Percentiles rank a stretch among this genome's conserved stretches.
phyloP scores from a whole-genome alignment of 1,140 invertebrate genomes.

The Saccostrea cuccullata region DNA sequence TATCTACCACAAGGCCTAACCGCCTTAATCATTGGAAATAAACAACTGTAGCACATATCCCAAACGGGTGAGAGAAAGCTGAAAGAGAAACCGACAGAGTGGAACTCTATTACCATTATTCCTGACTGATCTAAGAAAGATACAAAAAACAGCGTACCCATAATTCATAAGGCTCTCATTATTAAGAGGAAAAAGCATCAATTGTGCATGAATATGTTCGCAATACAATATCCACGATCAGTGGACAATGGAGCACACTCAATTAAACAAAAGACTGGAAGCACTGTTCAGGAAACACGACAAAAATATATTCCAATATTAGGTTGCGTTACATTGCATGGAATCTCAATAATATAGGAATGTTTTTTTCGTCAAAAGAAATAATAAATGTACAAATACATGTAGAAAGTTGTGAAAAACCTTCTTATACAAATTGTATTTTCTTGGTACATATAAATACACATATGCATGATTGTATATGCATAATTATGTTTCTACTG shows the following conservation, averaged over 20 bases:
- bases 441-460: too few species aligned
- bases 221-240: background rate
- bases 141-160: background rate
- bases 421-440: too few species aligned
- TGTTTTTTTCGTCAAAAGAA: too few species aligned
- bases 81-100: background rate
- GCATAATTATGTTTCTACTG: too few species aligned
- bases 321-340: too few species aligned
- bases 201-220: constrained; percentile 14
- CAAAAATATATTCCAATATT: too few species aligned
- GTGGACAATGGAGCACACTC: background rate
- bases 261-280: background rate
- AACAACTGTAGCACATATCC: background rate
- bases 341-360: too few species aligned
- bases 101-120: background rate
- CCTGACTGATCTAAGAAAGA: constrained; percentile 18
- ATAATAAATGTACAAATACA: too few species aligned
- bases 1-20: background rate
- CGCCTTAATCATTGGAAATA: background rate
- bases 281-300: background rate
- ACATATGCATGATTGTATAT: too few species aligned
- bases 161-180: background rate
- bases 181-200: background rate
- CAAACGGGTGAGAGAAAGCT: background rate
- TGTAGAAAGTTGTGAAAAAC: too few species aligned